These are phyloP conservation scores for Falco rusticolus DNA, from an alignment of 2,797 vertebrate species.

Conservation along the genomic window DNA sequence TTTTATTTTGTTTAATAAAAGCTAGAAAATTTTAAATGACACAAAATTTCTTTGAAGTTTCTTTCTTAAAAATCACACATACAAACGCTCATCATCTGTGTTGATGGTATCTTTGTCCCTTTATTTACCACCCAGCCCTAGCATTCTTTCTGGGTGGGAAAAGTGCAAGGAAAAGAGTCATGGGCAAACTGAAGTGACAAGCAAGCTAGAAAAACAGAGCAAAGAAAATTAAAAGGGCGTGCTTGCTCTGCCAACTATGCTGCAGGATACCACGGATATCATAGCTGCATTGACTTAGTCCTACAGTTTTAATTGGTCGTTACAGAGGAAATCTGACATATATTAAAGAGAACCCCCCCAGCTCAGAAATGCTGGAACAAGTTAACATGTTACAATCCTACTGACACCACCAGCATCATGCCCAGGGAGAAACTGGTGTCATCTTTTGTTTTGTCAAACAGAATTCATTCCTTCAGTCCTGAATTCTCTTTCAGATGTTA, in stretches of 20 bases:
- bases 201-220: not conserved
- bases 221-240: not conserved
- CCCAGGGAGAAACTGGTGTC: not conserved
- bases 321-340: not conserved
- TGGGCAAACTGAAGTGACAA: not conserved
- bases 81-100: not conserved
- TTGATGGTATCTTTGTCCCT: not conserved
- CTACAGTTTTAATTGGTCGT: not conserved
- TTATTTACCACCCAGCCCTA: not conserved
- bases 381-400: not conserved
- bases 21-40: not conserved
- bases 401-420: not conserved
- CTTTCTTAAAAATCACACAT: not conserved
- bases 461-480: not conserved
- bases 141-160: not conserved
- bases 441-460: not conserved
- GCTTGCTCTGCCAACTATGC: not conserved
- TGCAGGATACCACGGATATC: not conserved
- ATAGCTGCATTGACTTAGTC: not conserved
- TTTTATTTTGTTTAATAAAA: not conserved
- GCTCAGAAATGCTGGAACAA: not conserved
- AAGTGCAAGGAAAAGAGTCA: not conserved
- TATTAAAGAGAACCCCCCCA: not conserved
- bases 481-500: not conserved
- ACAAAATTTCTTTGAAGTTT: not conserved